These are phyloP conservation scores for Drosophila navojoa DNA, from an alignment of 1,140 invertebrate species.

Conservation along the genomic window DNA sequence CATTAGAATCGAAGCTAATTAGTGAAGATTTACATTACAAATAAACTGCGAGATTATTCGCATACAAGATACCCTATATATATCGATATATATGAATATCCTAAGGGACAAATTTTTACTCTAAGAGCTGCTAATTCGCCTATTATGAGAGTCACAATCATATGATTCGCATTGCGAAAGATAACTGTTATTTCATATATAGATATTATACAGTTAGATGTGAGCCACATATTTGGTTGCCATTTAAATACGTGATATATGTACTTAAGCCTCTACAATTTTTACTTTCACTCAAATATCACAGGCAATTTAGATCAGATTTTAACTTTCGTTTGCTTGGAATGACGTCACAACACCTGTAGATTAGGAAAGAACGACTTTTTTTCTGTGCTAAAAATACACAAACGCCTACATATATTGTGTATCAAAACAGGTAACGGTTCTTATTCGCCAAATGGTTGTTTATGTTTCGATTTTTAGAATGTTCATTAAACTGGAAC, in stretches of 20 bases:
- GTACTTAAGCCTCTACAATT: background rate
- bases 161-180: background rate
- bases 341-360: conserved; percentile 23
- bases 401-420: background rate
- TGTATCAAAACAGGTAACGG: conserved; percentile 25
- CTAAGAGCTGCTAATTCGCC: no score
- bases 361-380: conserved; percentile 10
- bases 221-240: background rate
- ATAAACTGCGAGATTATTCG: no score
- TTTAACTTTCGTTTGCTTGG: conserved; percentile 14
- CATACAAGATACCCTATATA: no score
- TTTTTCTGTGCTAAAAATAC: conserved; percentile 24
- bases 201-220: background rate
- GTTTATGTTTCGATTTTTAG: conserved; percentile 17
- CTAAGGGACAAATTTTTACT: no score
- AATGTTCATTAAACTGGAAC: conserved; percentile 40
- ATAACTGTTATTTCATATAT: background rate
- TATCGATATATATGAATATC: no score
- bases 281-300: background rate
- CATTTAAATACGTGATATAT: background rate
- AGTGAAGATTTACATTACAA: no score
- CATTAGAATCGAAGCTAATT: no score
- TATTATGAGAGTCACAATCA: background rate
- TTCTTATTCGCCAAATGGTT: conserved; percentile 19
- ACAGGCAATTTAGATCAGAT: background rate